Evolutionary conservation across 2,113 vertebrate genomes (phyloP).

Genomic region (Pycnonotus jocosus): DNA sequence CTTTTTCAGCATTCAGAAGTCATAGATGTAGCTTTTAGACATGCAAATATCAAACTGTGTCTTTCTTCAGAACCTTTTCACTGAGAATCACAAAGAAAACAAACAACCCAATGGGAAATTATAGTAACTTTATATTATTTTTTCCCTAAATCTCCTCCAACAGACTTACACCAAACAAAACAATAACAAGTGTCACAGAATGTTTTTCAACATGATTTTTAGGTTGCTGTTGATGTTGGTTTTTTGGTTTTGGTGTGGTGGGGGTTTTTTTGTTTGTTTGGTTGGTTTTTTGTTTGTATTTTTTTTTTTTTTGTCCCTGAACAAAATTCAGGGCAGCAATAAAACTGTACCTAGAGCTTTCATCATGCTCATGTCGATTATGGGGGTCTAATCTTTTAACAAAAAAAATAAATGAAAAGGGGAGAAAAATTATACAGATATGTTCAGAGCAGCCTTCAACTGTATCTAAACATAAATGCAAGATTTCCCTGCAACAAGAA

Average conservation of each 20-base stretch:
- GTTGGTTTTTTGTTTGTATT: too few relatives aligned
- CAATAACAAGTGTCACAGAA: not conserved
- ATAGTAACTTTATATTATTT: not conserved
- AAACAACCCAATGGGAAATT: not conserved
- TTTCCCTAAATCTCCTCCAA: not conserved
- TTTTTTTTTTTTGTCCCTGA: not conserved
- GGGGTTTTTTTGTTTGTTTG: not conserved
- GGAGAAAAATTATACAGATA: not conserved
- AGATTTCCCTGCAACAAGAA: not conserved
- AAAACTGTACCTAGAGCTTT: not conserved
- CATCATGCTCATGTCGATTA: not conserved
- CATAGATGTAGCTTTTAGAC: not conserved
- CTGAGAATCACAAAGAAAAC: not conserved
- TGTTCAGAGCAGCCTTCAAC: not conserved
- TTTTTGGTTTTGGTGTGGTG: not conserved
- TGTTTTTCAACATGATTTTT: fast-evolving
- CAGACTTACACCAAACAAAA: not conserved
- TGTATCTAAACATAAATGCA: not conserved
- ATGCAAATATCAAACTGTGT: not conserved
- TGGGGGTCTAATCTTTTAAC: not conserved
- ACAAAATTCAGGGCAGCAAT: not conserved
- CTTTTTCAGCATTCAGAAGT: not conserved
- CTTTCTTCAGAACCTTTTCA: not conserved
- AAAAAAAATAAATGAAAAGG: too few relatives aligned
- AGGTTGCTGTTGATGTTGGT: too few relatives aligned